These are phyloP conservation scores for Meteorus sp. DNA, from an alignment of 1,140 invertebrate genomes.

Conservation along the genomic window DNA sequence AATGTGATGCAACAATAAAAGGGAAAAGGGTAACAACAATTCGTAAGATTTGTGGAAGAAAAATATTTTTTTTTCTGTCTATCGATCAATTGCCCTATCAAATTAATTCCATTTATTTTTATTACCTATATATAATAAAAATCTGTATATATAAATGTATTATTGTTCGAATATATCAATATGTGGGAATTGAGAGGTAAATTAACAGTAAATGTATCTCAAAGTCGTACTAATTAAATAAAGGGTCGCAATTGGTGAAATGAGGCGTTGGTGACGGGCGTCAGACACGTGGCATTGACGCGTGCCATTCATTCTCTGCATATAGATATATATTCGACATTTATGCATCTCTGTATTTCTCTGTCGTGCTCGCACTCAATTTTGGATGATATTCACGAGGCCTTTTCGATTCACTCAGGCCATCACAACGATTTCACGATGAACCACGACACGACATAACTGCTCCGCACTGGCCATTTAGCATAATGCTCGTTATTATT, in stretches of 20 bases:
- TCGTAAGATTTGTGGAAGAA: too few species aligned
- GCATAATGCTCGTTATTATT: constrained; percentile 43
- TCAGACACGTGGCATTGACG: constrained; percentile 26
- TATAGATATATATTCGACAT: too few species aligned
- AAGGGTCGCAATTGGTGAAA: constrained; percentile 46
- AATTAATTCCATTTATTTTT: too few species aligned
- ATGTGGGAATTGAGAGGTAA: constrained; percentile 5
- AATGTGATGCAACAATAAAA: too few species aligned
- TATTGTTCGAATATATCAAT: neutral
- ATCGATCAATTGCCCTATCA: too few species aligned
- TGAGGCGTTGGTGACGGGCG: constrained; percentile 27
- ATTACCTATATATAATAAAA: neutral
- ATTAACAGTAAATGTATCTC: constrained; percentile 29
- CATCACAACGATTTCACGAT: neutral
- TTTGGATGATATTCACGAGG: neutral
- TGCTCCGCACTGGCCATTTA: constrained; percentile 31
- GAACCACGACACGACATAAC: too few species aligned
- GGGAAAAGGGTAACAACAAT: too few species aligned
- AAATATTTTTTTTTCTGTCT: too few species aligned
- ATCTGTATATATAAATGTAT: neutral
- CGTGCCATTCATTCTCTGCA: constrained; percentile 14
- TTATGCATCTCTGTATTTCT: neutral
- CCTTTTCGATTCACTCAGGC: neutral
- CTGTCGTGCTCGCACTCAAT: neutral
- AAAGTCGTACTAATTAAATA: constrained; percentile 55